Conservation (phyloP, 2,113 vertebrate genomes). For the Ophiodon elongatus region DNA sequence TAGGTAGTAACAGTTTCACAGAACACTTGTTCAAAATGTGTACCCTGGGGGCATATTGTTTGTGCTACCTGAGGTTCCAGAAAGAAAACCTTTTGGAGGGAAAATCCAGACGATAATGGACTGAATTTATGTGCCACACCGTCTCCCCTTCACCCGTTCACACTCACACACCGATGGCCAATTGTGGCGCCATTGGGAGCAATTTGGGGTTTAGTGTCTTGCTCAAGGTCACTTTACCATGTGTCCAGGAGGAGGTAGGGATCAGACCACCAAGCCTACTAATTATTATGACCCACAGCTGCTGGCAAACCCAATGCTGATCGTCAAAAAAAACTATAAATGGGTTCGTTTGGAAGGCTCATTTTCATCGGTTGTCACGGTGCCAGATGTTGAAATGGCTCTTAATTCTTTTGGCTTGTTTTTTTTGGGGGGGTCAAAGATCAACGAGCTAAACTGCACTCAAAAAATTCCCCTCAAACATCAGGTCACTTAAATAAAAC, state of each 20-base stretch:
- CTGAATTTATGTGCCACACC: not conserved
- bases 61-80: not conserved
- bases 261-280: not conserved
- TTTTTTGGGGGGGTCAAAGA: not conserved
- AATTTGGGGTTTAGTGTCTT: constrained; percentile 24
- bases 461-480: not conserved
- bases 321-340: not conserved
- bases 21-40: not conserved
- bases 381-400: constrained; percentile 2
- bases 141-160: not conserved
- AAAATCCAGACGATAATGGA: too few species aligned
- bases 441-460: not conserved
- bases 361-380: not conserved
- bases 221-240: not conserved
- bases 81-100: too few species aligned
- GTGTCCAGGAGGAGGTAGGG: not conserved
- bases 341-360: not conserved
- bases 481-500: not conserved
- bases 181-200: constrained; percentile 1
- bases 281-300: not conserved
- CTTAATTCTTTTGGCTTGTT: not conserved
- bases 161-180: not conserved
- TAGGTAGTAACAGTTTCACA: not conserved
- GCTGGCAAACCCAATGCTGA: not conserved
- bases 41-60: not conserved